phyloP scores from a whole-genome alignment of 2,113 vertebrate genomes.

The Chionis minor region DNA sequence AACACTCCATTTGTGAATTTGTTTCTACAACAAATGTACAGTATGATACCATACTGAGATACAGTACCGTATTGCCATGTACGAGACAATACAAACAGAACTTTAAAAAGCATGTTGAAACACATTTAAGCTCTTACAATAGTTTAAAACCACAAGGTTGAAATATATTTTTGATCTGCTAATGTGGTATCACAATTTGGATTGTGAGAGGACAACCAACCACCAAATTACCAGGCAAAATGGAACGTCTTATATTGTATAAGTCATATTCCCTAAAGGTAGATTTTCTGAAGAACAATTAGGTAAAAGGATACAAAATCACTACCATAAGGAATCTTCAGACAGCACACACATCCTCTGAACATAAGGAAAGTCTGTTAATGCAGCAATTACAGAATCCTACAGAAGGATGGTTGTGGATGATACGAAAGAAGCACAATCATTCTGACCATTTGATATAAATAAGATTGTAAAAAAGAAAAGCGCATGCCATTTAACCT shows the following conservation, averaged over 20 bases:
- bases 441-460: neutral
- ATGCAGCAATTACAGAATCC: neutral
- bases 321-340: neutral
- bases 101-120: too few relatives aligned
- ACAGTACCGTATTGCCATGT: too few relatives aligned
- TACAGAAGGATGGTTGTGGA: neutral
- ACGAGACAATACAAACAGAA: too few relatives aligned
- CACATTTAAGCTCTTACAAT: too few relatives aligned
- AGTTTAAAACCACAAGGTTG: too few relatives aligned
- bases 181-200: too few relatives aligned
- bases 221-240: neutral
- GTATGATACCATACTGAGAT: too few relatives aligned
- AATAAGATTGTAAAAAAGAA: neutral
- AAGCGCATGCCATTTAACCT: neutral
- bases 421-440: neutral
- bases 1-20: neutral
- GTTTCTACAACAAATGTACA: too few relatives aligned
- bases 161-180: too few relatives aligned
- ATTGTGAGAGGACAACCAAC: neutral
- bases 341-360: neutral
- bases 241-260: neutral
- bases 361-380: neutral
- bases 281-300: neutral
- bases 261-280: neutral
- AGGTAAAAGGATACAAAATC: neutral